Conservation (phyloP, 2,797 vertebrate species). For the Vireo griseus region DNA sequence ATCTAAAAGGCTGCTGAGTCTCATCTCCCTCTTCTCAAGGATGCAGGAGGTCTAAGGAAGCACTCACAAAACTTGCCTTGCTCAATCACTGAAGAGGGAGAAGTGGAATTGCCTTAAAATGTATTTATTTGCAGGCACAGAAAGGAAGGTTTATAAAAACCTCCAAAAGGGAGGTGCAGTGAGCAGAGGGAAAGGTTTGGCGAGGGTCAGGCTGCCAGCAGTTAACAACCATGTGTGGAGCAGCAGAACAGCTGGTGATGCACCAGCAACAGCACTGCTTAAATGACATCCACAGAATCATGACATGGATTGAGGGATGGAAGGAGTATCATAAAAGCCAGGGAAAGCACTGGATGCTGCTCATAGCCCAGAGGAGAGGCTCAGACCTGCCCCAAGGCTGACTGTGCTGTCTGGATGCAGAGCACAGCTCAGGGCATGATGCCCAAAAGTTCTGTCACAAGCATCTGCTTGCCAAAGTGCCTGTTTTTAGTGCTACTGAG, state of each 20-base stretch:
- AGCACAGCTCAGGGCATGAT: not conserved
- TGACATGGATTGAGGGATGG: not conserved
- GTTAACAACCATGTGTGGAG: rapidly evolving
- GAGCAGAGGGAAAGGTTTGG: not conserved
- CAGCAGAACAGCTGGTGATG: not conserved
- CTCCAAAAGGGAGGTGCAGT: rapidly evolving
- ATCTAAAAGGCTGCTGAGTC: not conserved
- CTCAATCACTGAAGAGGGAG: not conserved
- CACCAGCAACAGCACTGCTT: not conserved
- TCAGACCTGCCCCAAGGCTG: not conserved
- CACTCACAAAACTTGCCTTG: not conserved
- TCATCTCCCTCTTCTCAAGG: not conserved
- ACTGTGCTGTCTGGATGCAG: not conserved
- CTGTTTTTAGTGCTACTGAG: not conserved
- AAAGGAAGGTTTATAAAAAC: not conserved
- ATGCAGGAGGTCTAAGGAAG: not conserved
- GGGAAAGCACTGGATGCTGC: not conserved
- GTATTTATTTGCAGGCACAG: not conserved
- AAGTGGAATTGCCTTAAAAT: not conserved
- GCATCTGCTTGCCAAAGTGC: not conserved
- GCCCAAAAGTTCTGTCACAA: not conserved
- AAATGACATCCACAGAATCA: not conserved
- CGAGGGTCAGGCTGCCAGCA: not conserved
- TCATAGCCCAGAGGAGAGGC: not conserved
- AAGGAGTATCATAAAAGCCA: not conserved